These are phyloP conservation scores for Formica exsecta DNA, from an alignment of 1,140 invertebrate genomes.

Conservation along the genomic window DNA sequence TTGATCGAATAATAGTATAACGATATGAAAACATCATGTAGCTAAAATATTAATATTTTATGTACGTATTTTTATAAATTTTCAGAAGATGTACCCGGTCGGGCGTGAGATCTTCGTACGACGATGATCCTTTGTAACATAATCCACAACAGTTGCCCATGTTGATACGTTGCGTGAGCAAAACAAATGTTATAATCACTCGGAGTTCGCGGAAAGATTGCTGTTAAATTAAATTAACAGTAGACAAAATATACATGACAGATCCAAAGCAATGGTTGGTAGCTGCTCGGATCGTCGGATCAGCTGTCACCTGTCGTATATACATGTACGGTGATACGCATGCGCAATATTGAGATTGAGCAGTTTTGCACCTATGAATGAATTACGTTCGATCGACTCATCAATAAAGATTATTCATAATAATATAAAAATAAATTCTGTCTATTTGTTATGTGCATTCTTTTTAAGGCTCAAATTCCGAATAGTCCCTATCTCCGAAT, in stretches of 20 bases:
- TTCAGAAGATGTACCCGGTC: slow-evolving; percentile 73
- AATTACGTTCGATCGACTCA: background rate
- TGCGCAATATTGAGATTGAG: background rate
- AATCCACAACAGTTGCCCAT: slow-evolving; percentile 76
- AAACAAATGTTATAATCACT: background rate
- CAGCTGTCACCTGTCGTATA: too few relatives aligned
- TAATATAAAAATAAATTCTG: background rate
- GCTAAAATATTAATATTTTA: slow-evolving; percentile 8
- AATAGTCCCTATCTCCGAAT: too few relatives aligned
- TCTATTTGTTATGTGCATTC: too few relatives aligned
- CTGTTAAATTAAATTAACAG: slow-evolving; percentile 11
- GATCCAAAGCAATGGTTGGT: background rate
- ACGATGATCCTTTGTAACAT: slow-evolving; percentile 74
- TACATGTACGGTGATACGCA: background rate
- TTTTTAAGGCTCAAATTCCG: too few relatives aligned
- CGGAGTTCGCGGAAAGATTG: background rate
- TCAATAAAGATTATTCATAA: background rate
- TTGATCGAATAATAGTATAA: background rate
- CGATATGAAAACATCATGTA: slow-evolving; percentile 4
- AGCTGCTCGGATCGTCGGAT: too few relatives aligned
- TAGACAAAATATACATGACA: background rate
- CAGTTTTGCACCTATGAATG: background rate
- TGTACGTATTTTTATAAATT: slow-evolving; percentile 47
- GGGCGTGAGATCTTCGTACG: slow-evolving; percentile 78
- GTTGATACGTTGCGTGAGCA: slow-evolving; percentile 5